These are phyloP conservation scores for Lampropteryx suffumata DNA, from an alignment of 2,888 invertebrate species.

Conservation along the genomic window DNA sequence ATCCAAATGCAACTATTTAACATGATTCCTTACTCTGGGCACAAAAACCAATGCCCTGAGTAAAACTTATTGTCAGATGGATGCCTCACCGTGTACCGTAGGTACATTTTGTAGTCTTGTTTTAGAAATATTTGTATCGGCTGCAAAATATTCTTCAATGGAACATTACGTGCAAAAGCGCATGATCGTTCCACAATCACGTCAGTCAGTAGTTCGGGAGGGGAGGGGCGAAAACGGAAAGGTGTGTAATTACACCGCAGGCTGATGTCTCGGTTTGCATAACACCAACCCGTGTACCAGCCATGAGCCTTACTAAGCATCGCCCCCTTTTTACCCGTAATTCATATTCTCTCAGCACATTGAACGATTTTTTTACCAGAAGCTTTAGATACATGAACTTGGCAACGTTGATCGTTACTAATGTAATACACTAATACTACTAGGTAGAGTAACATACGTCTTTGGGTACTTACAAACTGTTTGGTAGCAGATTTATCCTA, in stretches of 20 bases:
- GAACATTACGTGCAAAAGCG: conserved; percentile 1
- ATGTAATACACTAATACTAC: conserved; percentile 14
- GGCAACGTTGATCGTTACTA: conserved; percentile 49
- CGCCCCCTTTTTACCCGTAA: conserved; percentile 40
- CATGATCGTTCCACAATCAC: conserved; percentile 28
- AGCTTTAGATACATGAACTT: conserved; percentile 44
- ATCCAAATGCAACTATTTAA: too few relatives aligned
- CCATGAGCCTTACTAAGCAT: conserved; percentile 31
- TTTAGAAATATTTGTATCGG: not conserved
- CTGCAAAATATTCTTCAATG: conserved; percentile 4
- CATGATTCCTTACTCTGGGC: too few relatives aligned
- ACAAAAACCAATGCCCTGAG: too few relatives aligned
- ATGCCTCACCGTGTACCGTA: too few relatives aligned
- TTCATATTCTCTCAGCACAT: conserved; percentile 33
- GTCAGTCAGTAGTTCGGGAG: conserved; percentile 35
- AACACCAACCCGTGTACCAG: conserved; percentile 55
- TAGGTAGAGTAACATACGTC: too few relatives aligned
- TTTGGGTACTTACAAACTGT: too few relatives aligned
- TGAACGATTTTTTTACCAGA: conserved; percentile 47
- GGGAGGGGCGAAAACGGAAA: conserved; percentile 38
- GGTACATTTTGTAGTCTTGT: not conserved
- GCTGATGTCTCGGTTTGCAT: conserved; percentile 61
- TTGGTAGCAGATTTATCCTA: too few relatives aligned
- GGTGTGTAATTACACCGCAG: conserved; percentile 66
- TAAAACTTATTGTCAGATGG: too few relatives aligned